Evolutionary conservation across 2,113 vertebrate genomes (phyloP).

Genomic region (Rhagologus leucostigma): DNA sequence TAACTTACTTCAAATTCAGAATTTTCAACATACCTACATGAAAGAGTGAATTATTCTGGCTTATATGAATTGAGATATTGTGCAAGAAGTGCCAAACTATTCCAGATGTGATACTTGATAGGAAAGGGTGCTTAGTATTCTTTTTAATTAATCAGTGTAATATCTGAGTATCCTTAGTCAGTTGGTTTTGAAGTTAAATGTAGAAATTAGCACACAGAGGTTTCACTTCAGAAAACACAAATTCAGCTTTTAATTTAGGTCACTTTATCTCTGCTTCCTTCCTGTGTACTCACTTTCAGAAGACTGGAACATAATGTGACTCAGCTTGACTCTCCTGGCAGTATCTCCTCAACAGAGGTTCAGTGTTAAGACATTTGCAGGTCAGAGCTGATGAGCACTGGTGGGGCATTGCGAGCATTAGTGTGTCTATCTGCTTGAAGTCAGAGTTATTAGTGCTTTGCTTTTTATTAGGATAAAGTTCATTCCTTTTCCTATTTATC

Average conservation of each 20-base stretch:
- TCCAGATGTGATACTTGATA: not conserved
- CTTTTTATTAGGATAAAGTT: not conserved
- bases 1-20: not conserved
- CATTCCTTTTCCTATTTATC: not conserved
- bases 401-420: not conserved
- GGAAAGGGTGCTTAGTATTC: not conserved
- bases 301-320: slow-evolving; percentile 35
- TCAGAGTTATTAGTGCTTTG: not conserved
- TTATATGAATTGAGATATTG: not conserved
- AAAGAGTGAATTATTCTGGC: not conserved
- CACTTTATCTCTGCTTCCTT: slow-evolving; percentile 10
- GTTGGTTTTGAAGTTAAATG: not conserved
- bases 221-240: slow-evolving; percentile 10
- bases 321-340: slow-evolving; percentile 45
- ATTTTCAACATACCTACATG: not conserved
- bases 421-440: not conserved
- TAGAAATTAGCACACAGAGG: not conserved
- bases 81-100: not conserved
- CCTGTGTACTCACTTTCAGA: not conserved
- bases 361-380: slow-evolving; percentile 1
- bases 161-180: not conserved
- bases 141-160: not conserved
- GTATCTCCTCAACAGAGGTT: slow-evolving; percentile 20
- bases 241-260: slow-evolving; percentile 41
- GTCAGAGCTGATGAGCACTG: not conserved